These are phyloP conservation scores for Pseudorectes ferrugineus DNA, from an alignment of 2,113 vertebrate genomes.

Conservation along the genomic window DNA sequence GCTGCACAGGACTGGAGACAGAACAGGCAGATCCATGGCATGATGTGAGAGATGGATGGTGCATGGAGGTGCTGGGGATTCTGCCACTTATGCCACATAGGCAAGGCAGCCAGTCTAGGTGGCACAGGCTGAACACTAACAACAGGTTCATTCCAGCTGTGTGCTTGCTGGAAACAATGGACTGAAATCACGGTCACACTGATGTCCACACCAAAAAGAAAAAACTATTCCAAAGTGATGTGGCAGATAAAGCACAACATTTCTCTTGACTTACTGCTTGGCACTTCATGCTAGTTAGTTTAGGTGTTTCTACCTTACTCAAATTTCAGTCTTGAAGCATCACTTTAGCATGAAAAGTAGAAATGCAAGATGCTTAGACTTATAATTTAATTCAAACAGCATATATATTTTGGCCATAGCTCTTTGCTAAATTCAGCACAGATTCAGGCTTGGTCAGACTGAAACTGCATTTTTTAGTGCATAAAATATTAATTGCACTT, in stretches of 20 bases:
- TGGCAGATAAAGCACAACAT: background rate
- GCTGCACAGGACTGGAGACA: background rate
- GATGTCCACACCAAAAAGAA: background rate
- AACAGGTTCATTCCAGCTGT: background rate
- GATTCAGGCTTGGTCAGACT: background rate
- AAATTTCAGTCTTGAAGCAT: background rate
- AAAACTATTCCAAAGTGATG: background rate
- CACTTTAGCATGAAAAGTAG: background rate
- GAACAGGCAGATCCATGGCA: background rate
- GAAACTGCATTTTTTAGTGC: background rate
- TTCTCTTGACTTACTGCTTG: background rate
- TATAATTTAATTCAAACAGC: background rate
- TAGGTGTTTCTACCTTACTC: background rate
- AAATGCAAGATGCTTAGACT: background rate
- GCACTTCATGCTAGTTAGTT: background rate
- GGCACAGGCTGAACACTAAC: background rate
- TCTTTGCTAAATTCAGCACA: background rate
- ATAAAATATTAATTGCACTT: background rate
- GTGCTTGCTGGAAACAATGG: background rate
- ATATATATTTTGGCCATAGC: background rate
- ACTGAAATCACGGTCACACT: background rate
- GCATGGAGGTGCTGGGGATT: accelerated
- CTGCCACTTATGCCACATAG: background rate
- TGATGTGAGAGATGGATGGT: accelerated
- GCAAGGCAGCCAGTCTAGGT: background rate